Base-by-base conservation (phyloP, 2,888 invertebrate genomes). In the Drosophila pseudotalamancana region DNA sequence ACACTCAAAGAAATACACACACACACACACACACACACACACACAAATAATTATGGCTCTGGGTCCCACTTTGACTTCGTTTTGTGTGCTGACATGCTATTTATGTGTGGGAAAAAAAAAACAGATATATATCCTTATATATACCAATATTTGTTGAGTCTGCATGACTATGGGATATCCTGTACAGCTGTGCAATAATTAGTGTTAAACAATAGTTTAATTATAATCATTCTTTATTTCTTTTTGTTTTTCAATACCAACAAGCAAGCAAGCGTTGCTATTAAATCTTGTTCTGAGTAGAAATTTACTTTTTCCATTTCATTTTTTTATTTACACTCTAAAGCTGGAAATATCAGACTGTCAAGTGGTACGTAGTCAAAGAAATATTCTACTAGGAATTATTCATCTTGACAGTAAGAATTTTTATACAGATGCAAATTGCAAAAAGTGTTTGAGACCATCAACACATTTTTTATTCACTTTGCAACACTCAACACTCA, bases 31-130 rank as follows among this genome's bases (percentile, higher is more conserved):
- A 9, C 31, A 1, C 31, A 12, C 14, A 14, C 9, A 31, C 45
- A 57, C 29, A 67, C 54, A 57, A 67, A 71, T 83, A 80, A 80
- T 86, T 86, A 80, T 80, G 57, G 77, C 59, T 64, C 62, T 59
- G n/a, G 63, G 55, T 61, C 49, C n/a, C 72, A 64, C 50, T 69
- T 61, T 50, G 53, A 51, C 51, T 67, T 55, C 43, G 61, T 42
- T 64, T 64, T 59, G 70, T 80, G 64, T 57, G 80, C 86, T 83
- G 84, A 79, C 87, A 86, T 76, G 87, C 81, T 42, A 86, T 83
- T 83, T 74, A 48, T 57, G 69, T 54, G 54, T 29, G 39, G 53
- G 16, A 59, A 54, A 56, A 51, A 50, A 46, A 34, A 50, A 29
- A 51, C 8, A 66, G 11, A 55, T 68, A 45, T 49, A 45, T 34